phyloP scores from a whole-genome alignment of 1,140 invertebrate species.

The Pseudomyrmex sp. region DNA sequence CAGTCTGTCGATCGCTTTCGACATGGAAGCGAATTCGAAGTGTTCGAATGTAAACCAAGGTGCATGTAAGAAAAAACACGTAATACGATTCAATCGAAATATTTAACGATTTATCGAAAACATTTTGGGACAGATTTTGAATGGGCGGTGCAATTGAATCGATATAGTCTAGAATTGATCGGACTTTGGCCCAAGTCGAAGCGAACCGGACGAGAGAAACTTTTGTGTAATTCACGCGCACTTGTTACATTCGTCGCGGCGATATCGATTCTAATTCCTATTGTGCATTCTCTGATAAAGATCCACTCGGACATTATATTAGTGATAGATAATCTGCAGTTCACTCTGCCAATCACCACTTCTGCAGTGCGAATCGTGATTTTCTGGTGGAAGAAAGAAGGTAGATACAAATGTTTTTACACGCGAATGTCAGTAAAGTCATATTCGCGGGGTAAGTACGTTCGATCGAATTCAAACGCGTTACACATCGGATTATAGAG shows the following conservation, averaged over 20 bases:
- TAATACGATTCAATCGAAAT: no score
- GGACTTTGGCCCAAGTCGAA: slow-evolving; percentile 30
- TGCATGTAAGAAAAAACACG: no score
- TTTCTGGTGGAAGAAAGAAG: slow-evolving; percentile 38
- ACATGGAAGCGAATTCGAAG: no score
- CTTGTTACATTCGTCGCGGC: background rate
- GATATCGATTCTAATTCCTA: background rate
- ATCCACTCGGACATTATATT: slow-evolving; percentile 28
- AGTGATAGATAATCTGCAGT: slow-evolving; percentile 38
- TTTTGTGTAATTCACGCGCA: background rate
- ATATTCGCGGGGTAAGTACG: no score
- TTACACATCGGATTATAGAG: no score
- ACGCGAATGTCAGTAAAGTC: background rate
- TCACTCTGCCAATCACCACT: slow-evolving; percentile 7
- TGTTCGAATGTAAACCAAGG: no score
- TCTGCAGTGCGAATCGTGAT: background rate
- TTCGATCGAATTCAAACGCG: no score
- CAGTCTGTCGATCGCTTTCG: no score
- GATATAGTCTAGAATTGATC: slow-evolving; percentile 7
- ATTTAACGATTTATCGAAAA: background rate
- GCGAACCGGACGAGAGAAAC: background rate
- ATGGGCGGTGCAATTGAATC: slow-evolving; percentile 57
- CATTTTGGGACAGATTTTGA: slow-evolving; percentile 43
- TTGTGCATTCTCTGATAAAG: slow-evolving; percentile 11
- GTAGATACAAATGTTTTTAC: slow-evolving; percentile 7